These are phyloP conservation scores for Ctenopoma multispine DNA, from an alignment of 2,797 vertebrate species.

Conservation along the genomic window DNA sequence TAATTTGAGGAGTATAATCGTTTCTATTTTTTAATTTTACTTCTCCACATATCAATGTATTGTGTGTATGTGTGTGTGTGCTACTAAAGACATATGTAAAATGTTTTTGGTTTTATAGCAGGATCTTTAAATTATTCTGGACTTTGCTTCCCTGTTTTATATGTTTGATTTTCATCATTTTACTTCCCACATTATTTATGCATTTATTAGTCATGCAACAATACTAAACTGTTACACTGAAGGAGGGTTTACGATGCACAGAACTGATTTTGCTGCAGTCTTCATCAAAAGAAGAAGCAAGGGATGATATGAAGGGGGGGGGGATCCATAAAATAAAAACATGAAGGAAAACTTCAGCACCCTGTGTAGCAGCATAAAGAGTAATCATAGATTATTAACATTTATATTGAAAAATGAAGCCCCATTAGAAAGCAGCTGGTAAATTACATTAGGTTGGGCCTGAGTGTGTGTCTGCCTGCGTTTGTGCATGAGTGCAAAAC, in stretches of 20 bases:
- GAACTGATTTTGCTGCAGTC: slow-evolving; percentile 12
- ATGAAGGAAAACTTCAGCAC: slow-evolving; percentile 53
- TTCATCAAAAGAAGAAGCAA: slow-evolving; percentile 40
- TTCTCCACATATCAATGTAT: no score
- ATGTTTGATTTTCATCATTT: no score
- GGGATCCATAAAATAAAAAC: slow-evolving; percentile 46
- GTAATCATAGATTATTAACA: slow-evolving; percentile 82
- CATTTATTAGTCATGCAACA: background rate
- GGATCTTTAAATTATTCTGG: no score
- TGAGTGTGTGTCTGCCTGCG: slow-evolving; percentile 19
- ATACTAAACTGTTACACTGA: slow-evolving; percentile 25
- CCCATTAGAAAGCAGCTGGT: slow-evolving; percentile 77
- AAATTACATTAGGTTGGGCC: slow-evolving; percentile 70
- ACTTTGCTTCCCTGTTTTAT: no score
- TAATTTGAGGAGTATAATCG: no score
- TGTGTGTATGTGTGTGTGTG: no score
- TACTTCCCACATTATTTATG: no score
- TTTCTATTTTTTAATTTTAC: no score
- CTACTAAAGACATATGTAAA: no score
- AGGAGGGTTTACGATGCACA: slow-evolving; percentile 32
- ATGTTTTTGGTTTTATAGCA: no score
- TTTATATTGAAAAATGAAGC: slow-evolving; percentile 83
- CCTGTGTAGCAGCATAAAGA: slow-evolving; percentile 52
- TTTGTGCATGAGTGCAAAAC: slow-evolving; percentile 38
- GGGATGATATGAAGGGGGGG: slow-evolving; percentile 6